Percentiles rank a stretch among this genome's conserved stretches.
Evolutionary conservation across 2,113 vertebrate species (phyloP).

Genomic region (Myrmecophaga tridactyla): DNA sequence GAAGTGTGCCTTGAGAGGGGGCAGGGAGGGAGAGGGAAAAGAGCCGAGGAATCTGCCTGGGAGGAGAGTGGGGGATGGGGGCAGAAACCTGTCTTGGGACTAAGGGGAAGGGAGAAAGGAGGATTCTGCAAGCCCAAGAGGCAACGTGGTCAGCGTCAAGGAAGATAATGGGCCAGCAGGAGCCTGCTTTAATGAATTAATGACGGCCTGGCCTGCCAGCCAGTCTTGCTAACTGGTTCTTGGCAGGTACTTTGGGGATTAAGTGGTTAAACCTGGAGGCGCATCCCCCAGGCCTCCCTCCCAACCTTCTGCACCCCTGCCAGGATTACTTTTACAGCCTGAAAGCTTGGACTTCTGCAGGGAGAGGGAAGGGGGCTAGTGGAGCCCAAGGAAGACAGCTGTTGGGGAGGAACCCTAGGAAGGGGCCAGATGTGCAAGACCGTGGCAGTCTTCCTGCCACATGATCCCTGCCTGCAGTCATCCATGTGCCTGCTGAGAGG

Average conservation of each 20-base stretch:
- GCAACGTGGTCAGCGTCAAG: neutral
- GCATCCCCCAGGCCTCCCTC: neutral
- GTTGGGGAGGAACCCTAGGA: slow-evolving; percentile 43
- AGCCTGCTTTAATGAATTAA: slow-evolving; percentile 53
- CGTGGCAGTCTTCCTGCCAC: slow-evolving; percentile 1
- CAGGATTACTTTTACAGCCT: neutral
- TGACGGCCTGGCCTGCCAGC: neutral
- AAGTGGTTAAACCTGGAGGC: slow-evolving; percentile 72
- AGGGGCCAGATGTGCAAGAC: slow-evolving; percentile 43
- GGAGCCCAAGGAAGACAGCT: slow-evolving; percentile 64
- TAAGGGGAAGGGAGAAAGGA: neutral
- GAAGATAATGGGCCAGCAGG: slow-evolving; percentile 44
- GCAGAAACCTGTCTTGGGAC: slow-evolving; percentile 46
- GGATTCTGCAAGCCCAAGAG: neutral
- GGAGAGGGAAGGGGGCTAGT: slow-evolving; percentile 56
- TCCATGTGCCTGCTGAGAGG: neutral
- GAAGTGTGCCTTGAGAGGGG: slow-evolving; percentile 70
- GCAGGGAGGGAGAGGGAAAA: slow-evolving; percentile 52
- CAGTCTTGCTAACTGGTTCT: slow-evolving; percentile 63
- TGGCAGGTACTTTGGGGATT: slow-evolving; percentile 73
- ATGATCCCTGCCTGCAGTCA: slow-evolving; percentile 33
- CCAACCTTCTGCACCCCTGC: neutral
- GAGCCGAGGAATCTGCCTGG: slow-evolving; percentile 77
- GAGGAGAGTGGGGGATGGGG: slow-evolving; percentile 79
- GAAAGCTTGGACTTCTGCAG: slow-evolving; percentile 32